Conservation (phyloP, 1,140 invertebrate genomes). For the Holcopasites calliopsidis region DNA sequence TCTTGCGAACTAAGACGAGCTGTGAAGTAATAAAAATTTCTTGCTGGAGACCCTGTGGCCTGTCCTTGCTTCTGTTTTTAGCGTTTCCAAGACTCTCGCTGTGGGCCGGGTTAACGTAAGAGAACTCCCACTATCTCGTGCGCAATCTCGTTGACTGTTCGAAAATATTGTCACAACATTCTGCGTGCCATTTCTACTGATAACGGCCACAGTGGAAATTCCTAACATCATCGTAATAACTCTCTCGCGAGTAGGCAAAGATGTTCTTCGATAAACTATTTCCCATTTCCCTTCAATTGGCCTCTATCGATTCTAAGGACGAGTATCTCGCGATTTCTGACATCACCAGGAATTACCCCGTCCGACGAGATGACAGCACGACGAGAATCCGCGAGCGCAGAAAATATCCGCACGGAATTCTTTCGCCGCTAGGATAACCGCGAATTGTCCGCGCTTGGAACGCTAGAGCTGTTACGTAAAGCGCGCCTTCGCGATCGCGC, state of each 20-base stretch:
- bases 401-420: not conserved
- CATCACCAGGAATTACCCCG: not conserved
- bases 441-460: not conserved
- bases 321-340: no score
- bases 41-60: not conserved
- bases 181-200: constrained; percentile 9
- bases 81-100: not conserved
- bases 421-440: not conserved
- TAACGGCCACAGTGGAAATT: not conserved
- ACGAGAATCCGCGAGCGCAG: not conserved
- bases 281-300: not conserved
- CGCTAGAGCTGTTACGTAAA: constrained; percentile 25
- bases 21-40: not conserved
- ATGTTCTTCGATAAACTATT: not conserved
- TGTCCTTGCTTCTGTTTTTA: not conserved
- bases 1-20: not conserved
- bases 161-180: constrained; percentile 17
- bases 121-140: not conserved
- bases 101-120: not conserved
- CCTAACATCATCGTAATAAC: not conserved
- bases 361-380: no score
- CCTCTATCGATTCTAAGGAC: not conserved
- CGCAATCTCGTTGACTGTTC: constrained; percentile 7
- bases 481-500: not conserved
- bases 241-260: not conserved